Evolutionary conservation across 2,888 invertebrate genomes (phyloP).

Genomic region (Drosophila bunnanda): DNA sequence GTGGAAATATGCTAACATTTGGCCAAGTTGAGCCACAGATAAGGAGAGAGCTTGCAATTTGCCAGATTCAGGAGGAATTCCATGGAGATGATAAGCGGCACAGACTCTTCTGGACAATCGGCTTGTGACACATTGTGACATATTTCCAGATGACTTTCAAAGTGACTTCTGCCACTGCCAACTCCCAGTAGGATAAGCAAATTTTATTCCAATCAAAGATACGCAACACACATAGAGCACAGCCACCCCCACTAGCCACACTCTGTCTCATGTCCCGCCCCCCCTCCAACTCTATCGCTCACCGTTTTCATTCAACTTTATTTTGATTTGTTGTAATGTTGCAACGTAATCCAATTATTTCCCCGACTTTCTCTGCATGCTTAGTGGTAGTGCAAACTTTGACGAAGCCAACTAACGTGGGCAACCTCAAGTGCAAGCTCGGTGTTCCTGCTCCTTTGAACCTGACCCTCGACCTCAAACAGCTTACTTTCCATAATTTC

Average conservation of each 20-base stretch:
- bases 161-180: slow-evolving; percentile 26
- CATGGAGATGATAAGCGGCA: slow-evolving; percentile 23
- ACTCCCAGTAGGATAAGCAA: slow-evolving; percentile 41
- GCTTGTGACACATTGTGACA: slow-evolving; percentile 13
- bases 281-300: neutral
- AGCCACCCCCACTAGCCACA: slow-evolving; percentile 5
- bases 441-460: slow-evolving; percentile 4
- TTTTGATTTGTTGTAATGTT: slow-evolving; percentile 7
- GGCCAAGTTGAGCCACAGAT: slow-evolving; percentile 28
- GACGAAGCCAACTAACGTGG: slow-evolving; percentile 42
- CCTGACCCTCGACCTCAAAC: slow-evolving; percentile 46
- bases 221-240: slow-evolving; percentile 40
- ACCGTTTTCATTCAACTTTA: slow-evolving; percentile 33
- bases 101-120: slow-evolving; percentile 25
- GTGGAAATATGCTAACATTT: slow-evolving; percentile 55
- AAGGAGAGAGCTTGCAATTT: slow-evolving; percentile 20
- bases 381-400: slow-evolving; percentile 8
- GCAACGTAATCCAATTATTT: slow-evolving; percentile 43
- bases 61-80: slow-evolving; percentile 15
- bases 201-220: slow-evolving; percentile 36
- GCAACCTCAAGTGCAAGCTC: slow-evolving; percentile 21
- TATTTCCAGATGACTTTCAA: slow-evolving; percentile 21
- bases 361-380: slow-evolving; percentile 2
- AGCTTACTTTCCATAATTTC: slow-evolving; percentile 73
- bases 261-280: slow-evolving; percentile 16